A percentile compares a stretch with the other conserved stretches of the same genome.
Conservation (phyloP, 2,888 invertebrate species). For the Drosophila formosana region DNA sequence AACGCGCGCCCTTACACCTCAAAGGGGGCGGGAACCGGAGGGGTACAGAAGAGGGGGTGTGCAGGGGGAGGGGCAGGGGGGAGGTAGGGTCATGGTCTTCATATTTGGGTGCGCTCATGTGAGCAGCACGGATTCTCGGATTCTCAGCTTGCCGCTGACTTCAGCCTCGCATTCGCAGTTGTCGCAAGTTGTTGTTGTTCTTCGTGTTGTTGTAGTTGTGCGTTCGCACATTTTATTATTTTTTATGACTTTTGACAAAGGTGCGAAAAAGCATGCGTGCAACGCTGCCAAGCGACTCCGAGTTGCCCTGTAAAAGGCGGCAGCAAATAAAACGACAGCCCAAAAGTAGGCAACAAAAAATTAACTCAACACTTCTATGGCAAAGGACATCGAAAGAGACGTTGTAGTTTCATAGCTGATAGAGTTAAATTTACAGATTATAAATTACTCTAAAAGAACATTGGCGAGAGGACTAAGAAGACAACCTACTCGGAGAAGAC, state of each 20-base stretch:
- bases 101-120: conserved; percentile 77
- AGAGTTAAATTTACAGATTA: too few relatives aligned
- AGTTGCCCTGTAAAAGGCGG: conserved; percentile 37
- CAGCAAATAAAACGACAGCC: not conserved
- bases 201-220: conserved; percentile 51
- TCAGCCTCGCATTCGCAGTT: conserved; percentile 4
- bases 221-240: conserved; percentile 78
- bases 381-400: too few relatives aligned
- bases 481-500: too few relatives aligned
- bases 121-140: conserved; percentile 58
- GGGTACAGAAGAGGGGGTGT: not conserved
- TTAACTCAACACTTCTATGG: not conserved
- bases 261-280: conserved; percentile 50
- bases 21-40: not conserved
- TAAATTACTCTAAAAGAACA: too few relatives aligned
- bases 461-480: too few relatives aligned
- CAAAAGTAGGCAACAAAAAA: conserved; percentile 2
- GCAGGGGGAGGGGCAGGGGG: not conserved
- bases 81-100: conserved; percentile 52
- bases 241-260: conserved; percentile 75
- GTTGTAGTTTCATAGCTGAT: too few relatives aligned
- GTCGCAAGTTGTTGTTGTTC: conserved; percentile 12
- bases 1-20: conserved; percentile 26
- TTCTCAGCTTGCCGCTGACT: conserved; percentile 37
- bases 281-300: conserved; percentile 18